Percentiles rank a stretch among this genome's conserved stretches.
Evolutionary conservation across 2,113 vertebrate species (phyloP).

Genomic region (Crocuta crocuta): DNA sequence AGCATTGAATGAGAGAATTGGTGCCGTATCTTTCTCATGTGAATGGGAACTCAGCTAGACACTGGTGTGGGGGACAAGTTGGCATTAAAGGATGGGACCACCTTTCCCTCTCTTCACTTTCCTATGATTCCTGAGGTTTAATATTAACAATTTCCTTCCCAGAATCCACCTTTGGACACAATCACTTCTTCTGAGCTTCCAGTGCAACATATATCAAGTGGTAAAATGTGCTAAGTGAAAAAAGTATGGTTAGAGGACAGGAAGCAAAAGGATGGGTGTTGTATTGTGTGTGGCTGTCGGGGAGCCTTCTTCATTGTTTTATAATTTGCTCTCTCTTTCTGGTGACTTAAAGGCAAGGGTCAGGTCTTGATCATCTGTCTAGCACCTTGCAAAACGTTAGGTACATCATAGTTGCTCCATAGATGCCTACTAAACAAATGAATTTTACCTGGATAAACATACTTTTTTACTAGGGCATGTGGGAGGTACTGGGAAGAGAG

Average conservation of each 20-base stretch:
- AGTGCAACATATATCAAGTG: neutral
- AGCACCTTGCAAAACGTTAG: neutral
- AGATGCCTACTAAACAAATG: neutral
- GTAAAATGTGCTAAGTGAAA: neutral
- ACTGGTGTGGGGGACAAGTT: neutral
- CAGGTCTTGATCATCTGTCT: neutral
- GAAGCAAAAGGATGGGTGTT: neutral
- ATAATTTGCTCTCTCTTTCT: neutral
- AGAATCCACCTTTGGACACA: neutral
- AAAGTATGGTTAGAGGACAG: neutral
- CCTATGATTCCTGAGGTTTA: neutral
- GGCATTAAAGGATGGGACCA: conserved; percentile 2
- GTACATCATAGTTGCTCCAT: neutral
- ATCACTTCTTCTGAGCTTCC: neutral
- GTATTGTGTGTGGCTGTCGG: neutral
- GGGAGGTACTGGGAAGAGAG: neutral
- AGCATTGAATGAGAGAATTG: neutral
- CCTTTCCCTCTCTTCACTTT: neutral
- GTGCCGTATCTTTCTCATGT: neutral
- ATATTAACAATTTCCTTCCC: neutral
- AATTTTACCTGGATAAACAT: neutral
- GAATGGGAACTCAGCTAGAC: neutral
- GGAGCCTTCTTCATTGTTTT: neutral
- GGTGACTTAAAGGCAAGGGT: neutral
- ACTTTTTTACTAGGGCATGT: neutral